Evolutionary conservation across 2,797 vertebrate species (phyloP), one percentile per base, ranked within the genome.

Genomic region (Capromys pilorides): DNA sequence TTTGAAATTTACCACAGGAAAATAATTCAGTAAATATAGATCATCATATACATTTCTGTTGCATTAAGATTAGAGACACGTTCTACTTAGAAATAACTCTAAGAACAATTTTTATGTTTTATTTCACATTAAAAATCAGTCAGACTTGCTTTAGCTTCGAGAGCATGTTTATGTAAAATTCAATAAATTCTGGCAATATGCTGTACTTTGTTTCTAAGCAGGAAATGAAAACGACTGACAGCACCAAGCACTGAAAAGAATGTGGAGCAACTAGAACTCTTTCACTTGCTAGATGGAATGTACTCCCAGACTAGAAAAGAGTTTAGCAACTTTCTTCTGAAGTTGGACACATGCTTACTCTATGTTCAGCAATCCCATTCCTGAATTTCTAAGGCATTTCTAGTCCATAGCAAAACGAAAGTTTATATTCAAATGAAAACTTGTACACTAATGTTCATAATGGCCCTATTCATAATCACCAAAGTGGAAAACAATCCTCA

Each of bases 391-490:
- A 79, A 79, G 54, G 8, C 49, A 79, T 79, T 54, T 54, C 31
- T 14, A 77, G 41, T 26, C 36, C n/a, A 78, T 14, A 88, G 75
- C 85, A 95, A 88, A 91, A 82, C 59, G 8, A 86, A 95, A 93
- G 83, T 3, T 36, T 91, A 91, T 0, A 41, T 89, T 90, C 67
- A 82, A 26, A 79, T 64, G 66, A 94, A 95, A 93, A 24, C 45
- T 33, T 84, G 28, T 93, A 86, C 19, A 69, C 21, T 79, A 89
- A 67, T 83, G 82, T 22, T 77, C 49, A 3, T 45, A 92, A 71
- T 51, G 93, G 54, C 67, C 36, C 22, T 94, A 85, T 86, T 95
- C 88, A 82, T 66, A 66, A 83, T 81, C 33, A 91, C 54, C 36
- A 59, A 95, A 57, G 62, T n/a, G 75, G 14, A 7, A 85, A 95